Evolutionary conservation across 2,113 vertebrate species (phyloP), one percentile per base, ranked within the genome.

Genomic region (Orycteropus afer): DNA sequence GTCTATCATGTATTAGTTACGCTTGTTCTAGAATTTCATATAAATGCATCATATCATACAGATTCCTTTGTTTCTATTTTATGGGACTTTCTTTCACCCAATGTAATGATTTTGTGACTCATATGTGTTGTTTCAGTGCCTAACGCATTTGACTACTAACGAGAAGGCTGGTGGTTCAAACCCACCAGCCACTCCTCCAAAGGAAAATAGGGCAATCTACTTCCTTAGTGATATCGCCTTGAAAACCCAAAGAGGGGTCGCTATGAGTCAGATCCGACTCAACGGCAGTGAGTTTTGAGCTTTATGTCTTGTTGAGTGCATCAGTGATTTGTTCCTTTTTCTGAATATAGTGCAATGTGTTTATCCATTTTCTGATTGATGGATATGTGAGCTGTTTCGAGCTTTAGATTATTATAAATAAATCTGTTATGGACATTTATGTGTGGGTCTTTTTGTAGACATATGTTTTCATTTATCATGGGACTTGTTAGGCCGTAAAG

Each of bases 381-480:
- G n/a, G 59, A n/a, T 25, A 67, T 90, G 74, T 96, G 47, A 45
- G 14, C 49, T 80, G 8, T 63, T 96, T 89, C 40, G 51, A 87
- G 77, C n/a, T 93, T 81, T 89, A 32, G 71, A 8, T 53, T 85
- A 23, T 69, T 53, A n/a, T 55, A 81, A 91, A 63, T 93, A 86
- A 91, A 86, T 15, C 59, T 89, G 10, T 45, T 86, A 15, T 71
- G 82, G 86, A 90, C 45, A 57, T 83, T 87, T 27, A 80, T 32
- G 18, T 76, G 45, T 23, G 85, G 40, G n/a, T 85, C 51, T 55
- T 82, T 94, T 51, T 89, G 42, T 37, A 47, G 86, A 45, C 5
- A 53, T 90, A 37, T 61, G 23, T 87, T 92, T 65, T 92, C 51
- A 81, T 78, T 92, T 82, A n/a, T 90, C 65, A 61, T 84, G 49